Evolutionary conservation across 2,888 invertebrate species (phyloP), one percentile per base, ranked within the genome.

Genomic region (Drosophila basisetae): DNA sequence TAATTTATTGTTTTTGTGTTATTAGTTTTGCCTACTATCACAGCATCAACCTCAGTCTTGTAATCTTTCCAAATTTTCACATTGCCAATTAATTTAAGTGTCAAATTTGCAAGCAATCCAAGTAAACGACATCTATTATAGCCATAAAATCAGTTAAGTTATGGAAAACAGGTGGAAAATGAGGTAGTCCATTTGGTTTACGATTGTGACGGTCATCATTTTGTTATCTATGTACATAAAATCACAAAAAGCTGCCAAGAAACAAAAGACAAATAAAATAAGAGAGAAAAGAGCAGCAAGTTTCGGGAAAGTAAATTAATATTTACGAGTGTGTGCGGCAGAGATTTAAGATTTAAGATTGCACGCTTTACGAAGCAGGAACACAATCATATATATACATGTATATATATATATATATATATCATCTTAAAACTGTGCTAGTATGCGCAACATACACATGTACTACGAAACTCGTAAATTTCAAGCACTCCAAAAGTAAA

Each of bases 231-330:
- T 33, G 43, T 37, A 52, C 53, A 54, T 47, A 62, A 47, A 69
- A 56, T 35, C 56, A 50, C 62, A 77, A 66, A 68, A 63, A 59
- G 55, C 43, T 13, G 47, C 37, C 52, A 60, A 37, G n/a, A 50
- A 59, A 65, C 54, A 70, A 78, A 75, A 76, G 73, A 71, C 59
- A 73, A 73, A 76, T 58, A 61, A 68, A 72, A 72, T 28, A 56
- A 73, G 47, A 59, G 54, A 73, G 56, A 66, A 47, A 25, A 70
- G 59, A 75, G 60, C 71, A 67, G 35, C 64, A 78, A 79, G 80
- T 80, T 76, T 75, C n/a, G 60, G 65, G 60, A 52, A 75, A 86
- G 82, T 84, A 86, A 89, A 87, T 87, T 86, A 89, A 89, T 82
- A 87, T 89, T 87, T 87, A 89, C 80, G 77, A 78, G 68, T 72